Evolutionary conservation across 1,140 invertebrate genomes (phyloP).

Genomic region (Drosophila tropicalis): DNA sequence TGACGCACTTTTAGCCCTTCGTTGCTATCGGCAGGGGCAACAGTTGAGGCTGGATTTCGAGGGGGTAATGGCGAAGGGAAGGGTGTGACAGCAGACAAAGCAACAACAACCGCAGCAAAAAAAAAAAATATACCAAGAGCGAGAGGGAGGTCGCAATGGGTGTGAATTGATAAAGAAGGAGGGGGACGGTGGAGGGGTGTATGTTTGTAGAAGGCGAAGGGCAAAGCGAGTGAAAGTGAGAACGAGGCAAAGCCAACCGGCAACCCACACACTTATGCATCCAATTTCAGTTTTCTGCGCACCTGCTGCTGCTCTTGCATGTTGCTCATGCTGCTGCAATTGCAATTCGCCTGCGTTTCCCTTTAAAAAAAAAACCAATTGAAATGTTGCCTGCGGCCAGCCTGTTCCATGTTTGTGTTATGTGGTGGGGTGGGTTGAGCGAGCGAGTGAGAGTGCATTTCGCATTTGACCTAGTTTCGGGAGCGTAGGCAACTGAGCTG

Average conservation of each 20-base stretch:
- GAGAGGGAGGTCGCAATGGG: not conserved
- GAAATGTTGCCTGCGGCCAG: constrained; percentile 65
- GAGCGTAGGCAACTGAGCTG: constrained; percentile 31
- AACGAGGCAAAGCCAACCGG: constrained; percentile 29
- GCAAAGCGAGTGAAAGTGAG: constrained; percentile 13
- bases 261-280: constrained; percentile 42
- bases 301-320: constrained; percentile 61
- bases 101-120: not conserved
- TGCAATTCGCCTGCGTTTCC: constrained; percentile 37
- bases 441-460: constrained; percentile 61
- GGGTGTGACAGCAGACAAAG: constrained; percentile 20
- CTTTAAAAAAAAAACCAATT: constrained; percentile 63
- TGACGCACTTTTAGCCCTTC: constrained; percentile 82
- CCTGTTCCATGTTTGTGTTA: constrained; percentile 32
- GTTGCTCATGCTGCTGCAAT: constrained; percentile 24
- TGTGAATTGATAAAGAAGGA: no score
- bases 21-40: constrained; percentile 62
- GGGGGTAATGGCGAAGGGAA: constrained; percentile 8
- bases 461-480: constrained; percentile 70
- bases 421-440: constrained; percentile 15
- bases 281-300: constrained; percentile 65
- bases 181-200: no score
- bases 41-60: constrained; percentile 16
- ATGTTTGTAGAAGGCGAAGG: not conserved
- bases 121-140: not conserved